Conservation (phyloP, 2,888 invertebrate species). For the Copidosoma aretas region DNA sequence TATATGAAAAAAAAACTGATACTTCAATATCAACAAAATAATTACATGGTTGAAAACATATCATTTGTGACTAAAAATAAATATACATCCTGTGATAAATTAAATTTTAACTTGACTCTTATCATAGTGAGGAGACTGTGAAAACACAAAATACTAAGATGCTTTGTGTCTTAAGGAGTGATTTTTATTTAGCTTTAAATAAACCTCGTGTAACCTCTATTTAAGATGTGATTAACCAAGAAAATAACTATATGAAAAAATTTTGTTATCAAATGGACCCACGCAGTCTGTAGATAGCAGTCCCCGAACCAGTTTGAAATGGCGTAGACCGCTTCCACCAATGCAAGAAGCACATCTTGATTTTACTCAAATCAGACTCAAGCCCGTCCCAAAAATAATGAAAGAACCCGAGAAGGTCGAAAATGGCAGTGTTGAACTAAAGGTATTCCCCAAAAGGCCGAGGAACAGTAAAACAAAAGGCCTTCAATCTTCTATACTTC, state of each 20-base stretch:
- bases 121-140: too few species aligned
- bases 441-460: conserved; percentile 53
- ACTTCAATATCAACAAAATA: neutral
- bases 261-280: conserved; percentile 34
- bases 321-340: conserved; percentile 29
- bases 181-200: too few species aligned
- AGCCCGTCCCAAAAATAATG: conserved; percentile 64
- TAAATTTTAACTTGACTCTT: too few species aligned
- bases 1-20: too few species aligned
- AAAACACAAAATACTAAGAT: too few species aligned
- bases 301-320: conserved; percentile 32
- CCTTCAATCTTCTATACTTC: neutral
- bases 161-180: too few species aligned
- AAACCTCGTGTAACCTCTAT: too few species aligned
- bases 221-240: neutral
- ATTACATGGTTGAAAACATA: neutral
- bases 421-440: conserved; percentile 54
- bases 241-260: neutral
- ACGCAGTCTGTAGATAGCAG: conserved; percentile 54
- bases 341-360: conserved; percentile 64
- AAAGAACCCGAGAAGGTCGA: conserved; percentile 54
- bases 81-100: neutral
- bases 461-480: neutral
- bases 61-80: conserved; percentile 20
- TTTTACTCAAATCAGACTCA: conserved; percentile 69